These are phyloP conservation scores for Neuroscelio doddi DNA, from an alignment of 2,888 invertebrate species.

Conservation along the genomic window DNA sequence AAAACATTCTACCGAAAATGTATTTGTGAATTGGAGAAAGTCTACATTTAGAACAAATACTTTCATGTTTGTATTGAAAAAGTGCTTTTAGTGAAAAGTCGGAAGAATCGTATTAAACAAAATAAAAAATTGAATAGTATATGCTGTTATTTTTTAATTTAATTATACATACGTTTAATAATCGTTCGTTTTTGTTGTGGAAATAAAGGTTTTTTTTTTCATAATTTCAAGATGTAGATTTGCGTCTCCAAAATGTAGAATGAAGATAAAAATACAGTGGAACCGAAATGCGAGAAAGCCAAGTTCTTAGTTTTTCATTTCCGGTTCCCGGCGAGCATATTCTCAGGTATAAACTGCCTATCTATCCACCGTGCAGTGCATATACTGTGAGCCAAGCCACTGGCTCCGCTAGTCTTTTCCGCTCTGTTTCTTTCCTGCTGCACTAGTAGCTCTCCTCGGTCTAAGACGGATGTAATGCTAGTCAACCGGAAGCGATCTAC, in stretches of 20 bases:
- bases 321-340: constrained; percentile 14
- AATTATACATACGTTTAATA: background rate
- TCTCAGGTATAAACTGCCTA: constrained; percentile 12
- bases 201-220: too few relatives aligned
- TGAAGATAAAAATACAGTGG: constrained; percentile 6
- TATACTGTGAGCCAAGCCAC: constrained; percentile 27
- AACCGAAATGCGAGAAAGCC: constrained; percentile 28
- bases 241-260: background rate
- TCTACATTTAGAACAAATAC: too few relatives aligned
- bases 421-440: constrained; percentile 44
- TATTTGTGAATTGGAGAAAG: too few relatives aligned
- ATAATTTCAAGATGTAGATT: too few relatives aligned
- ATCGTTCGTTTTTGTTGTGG: too few relatives aligned
- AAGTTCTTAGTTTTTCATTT: constrained; percentile 20
- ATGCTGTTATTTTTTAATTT: too few relatives aligned
- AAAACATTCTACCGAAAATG: too few relatives aligned
- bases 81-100: too few relatives aligned
- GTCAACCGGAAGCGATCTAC: constrained; percentile 46
- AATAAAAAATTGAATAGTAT: too few relatives aligned
- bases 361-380: constrained; percentile 13
- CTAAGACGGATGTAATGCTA: constrained; percentile 39
- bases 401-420: constrained; percentile 43
- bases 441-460: constrained; percentile 23
- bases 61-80: too few relatives aligned
- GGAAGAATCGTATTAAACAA: too few relatives aligned